Evolutionary conservation across 2,888 invertebrate species (phyloP), one percentile per base, ranked within the genome.

Genomic region (Drosophila anomalipes): DNA sequence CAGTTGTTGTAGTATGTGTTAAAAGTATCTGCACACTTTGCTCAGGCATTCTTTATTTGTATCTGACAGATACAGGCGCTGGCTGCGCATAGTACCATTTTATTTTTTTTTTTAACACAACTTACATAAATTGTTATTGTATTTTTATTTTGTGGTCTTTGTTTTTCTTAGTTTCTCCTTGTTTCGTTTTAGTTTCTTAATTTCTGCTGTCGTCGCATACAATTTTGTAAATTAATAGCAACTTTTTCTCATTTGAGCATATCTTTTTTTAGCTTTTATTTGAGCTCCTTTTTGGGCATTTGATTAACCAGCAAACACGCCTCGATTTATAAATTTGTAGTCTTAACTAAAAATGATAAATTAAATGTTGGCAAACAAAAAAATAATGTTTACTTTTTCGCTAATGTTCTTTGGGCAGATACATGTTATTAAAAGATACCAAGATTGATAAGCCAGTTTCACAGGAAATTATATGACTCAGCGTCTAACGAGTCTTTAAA

Each of bases 21-120:
- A 76, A 80, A 77, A 77, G 77, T 77, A 52, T 76, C 77, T 70
- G 77, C 60, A 77, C 67, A 47, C 49, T 61, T 58, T 64, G 70
- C 53, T 60, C 57, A 47, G 63, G 33, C 44, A 66, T 79, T 56
- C 51, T 51, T 47, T 28, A 44, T 53, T 47, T 61, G 41, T 59
- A 62, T 65, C 67, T 37, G 44, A 33, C 14, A 73, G 44, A 52
- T 71, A 44, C 73, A 47, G 9, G 39, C 56, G 35, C 6, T 22
- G 30, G 16, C 39, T 51, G 49, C 53, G 80, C 67, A 67, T 72
- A 69, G 83, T 67, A 71, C 57, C 57, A 39, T 30, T 56, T 66
- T 67, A 66, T 39, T 44, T 56, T 62, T 49, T 49, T 28, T 49
- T 47, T 22, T 14, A 9, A 59, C 58, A 47, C 69, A 28, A 22